These are phyloP conservation scores for Brevipalpus yothersi DNA, from an alignment of 1,140 invertebrate species.

Conservation along the genomic window DNA sequence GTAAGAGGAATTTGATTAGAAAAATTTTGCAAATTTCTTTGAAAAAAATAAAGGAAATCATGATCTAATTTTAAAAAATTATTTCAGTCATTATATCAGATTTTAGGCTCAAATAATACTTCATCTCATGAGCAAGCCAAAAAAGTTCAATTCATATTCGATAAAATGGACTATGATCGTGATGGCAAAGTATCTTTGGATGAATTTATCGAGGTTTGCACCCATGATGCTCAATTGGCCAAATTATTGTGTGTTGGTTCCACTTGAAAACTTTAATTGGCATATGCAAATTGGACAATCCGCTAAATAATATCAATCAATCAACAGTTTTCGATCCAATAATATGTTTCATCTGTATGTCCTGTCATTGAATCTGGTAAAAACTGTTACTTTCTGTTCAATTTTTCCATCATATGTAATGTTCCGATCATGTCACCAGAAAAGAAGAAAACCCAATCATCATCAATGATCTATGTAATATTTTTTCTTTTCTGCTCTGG, in stretches of 20 bases:
- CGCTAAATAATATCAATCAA: no score
- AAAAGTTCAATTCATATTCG: slow-evolving; percentile 54
- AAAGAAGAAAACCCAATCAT: no score
- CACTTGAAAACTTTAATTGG: no score
- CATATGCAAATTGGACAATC: no score
- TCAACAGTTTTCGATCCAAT: no score
- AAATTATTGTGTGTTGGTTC: slow-evolving; percentile 42
- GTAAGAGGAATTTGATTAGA: slow-evolving; percentile 16
- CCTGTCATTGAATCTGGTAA: no score
- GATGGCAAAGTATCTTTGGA: slow-evolving; percentile 93
- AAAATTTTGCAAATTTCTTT: not conserved
- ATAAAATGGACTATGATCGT: slow-evolving; percentile 97
- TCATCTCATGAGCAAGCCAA: slow-evolving; percentile 69
- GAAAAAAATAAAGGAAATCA: not conserved
- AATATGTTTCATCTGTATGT: no score
- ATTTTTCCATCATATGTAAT: no score
- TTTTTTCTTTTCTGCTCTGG: no score
- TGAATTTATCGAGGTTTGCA: slow-evolving; percentile 94
- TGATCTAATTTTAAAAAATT: slow-evolving; percentile 6
- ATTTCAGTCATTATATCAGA: slow-evolving; percentile 90
- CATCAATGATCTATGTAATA: no score
- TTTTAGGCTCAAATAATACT: slow-evolving; percentile 34
- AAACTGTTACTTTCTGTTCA: no score
- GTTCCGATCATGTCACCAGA: no score
- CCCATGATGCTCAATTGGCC: slow-evolving; percentile 87